Evolutionary conservation across 2,888 invertebrate genomes (phyloP).

Genomic region (Drosophila borborema): DNA sequence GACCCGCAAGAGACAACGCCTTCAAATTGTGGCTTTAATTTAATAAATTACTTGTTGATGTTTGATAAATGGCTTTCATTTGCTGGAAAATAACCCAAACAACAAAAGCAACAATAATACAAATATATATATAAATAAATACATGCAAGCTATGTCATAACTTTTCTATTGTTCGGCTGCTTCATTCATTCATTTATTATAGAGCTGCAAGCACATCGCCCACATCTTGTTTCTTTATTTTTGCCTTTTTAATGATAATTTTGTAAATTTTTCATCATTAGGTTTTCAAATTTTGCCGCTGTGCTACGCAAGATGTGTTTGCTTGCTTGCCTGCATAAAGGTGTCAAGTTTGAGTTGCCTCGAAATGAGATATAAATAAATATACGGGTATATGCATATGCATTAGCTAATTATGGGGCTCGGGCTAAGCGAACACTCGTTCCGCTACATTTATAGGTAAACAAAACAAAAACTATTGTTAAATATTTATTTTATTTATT

Average conservation of each 20-base stretch:
- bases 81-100: slow-evolving; percentile 59
- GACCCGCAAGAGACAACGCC: slow-evolving; percentile 38
- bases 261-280: slow-evolving; percentile 39
- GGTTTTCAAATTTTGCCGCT: slow-evolving; percentile 45
- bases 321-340: slow-evolving; percentile 46
- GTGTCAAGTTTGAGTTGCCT: slow-evolving; percentile 43
- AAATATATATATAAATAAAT: slow-evolving; percentile 29
- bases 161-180: slow-evolving; percentile 16
- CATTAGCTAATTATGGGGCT: slow-evolving; percentile 28
- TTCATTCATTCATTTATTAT: slow-evolving; percentile 14
- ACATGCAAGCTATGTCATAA: slow-evolving; percentile 61
- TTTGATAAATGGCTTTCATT: slow-evolving; percentile 56
- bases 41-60: slow-evolving; percentile 42
- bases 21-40: slow-evolving; percentile 27
- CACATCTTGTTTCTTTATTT: slow-evolving; percentile 27
- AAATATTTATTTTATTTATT: too few relatives aligned
- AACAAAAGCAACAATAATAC: slow-evolving; percentile 3
- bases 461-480: slow-evolving; percentile 4
- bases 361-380: slow-evolving; percentile 20
- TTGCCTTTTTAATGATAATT: slow-evolving; percentile 37
- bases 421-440: not conserved
- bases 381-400: slow-evolving; percentile 17
- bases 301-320: slow-evolving; percentile 52
- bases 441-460: slow-evolving; percentile 24
- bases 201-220: slow-evolving; percentile 27